Base-by-base conservation (phyloP, 2,113 vertebrate species). In the Crotalus viridis region DNA sequence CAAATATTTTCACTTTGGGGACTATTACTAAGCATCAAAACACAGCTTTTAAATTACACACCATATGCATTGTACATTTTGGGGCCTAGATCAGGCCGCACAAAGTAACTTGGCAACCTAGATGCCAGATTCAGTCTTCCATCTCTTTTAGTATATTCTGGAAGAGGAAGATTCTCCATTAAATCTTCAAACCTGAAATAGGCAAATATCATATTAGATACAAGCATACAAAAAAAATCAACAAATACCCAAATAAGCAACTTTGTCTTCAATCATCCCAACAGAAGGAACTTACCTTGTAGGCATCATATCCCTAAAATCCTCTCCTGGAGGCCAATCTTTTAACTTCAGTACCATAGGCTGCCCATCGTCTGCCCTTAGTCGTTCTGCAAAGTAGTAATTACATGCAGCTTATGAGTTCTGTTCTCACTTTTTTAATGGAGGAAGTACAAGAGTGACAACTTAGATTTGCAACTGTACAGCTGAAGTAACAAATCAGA, bases 1-100 rank as follows among this genome's bases (percentile, higher is more conserved):
- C 6, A 64, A 15, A 57, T 89, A 46, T 15, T 15, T 81, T 93
- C 56, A 92, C 85, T 55, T 85, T 87, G 90, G 85, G 33, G 51
- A 86, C 19, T 22, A 86, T 39, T 51, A 94, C 69, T 93, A 57
- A 91, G 69, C 61, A 56, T 0, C 21, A 95, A 95, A 87, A 52
- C 3, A 22, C 17, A 12, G 91, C 59, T 89, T 90, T 88, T n/a
- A 61, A 94, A 54, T 91, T 94, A 96, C 98, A 96, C 98, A 99
- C 99, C 99, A 90, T 99, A 99, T 2, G 99, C 99, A 26, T 99
- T 99, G 97, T 99, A 99, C 99, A 99, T 99, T 98, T 99, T 99
- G 89, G 99, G 99, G 90, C 99, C 99, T 86, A 99, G 97, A 96
- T 99, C 99, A 56, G 99, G 99, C 94, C 99, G 98, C 92, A 99